Base-by-base conservation (phyloP, 2,888 invertebrate species). In the Tinea pellionella region DNA sequence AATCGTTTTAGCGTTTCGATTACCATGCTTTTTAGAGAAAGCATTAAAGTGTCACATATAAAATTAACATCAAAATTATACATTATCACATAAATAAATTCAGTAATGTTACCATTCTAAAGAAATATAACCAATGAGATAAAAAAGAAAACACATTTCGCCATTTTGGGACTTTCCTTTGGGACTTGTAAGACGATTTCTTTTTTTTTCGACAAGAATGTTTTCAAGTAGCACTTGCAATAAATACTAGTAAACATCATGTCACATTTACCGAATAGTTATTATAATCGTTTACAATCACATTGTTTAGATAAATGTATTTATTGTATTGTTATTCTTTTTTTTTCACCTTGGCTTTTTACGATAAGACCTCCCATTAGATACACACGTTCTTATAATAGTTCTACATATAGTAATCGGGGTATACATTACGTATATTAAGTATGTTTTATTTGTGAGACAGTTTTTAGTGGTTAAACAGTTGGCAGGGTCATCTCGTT, bases 31-130 rank as follows among this genome's bases (percentile, higher is more conserved):
- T 57, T 69, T 75, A 32, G 72, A 67, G 15, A 64, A 61, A 1
- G 71, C 73, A 68, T 71, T 83, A 83, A 37, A 13, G 9, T 37
- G 9, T 37, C 37, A 37, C 37, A 37, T 24, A 24, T 24, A 3
- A 24, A 3, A 24, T 24, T n/a, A n/a, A n/a, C n/a, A 24, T 24
- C 24, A 24, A 3, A 3, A 24, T 6, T 2, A 32, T 32, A 32
- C 57, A 57, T 24, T 57, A 57, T 57, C 8, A 15, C 57, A 32
- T 57, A 57, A 32, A 57, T 57, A 57, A 57, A 57, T 57, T 32
- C 16, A 13, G n/a, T 57, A 57, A 57, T 57, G 32, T 57, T 32
- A 57, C 57, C 57, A 57, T 57, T 57, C 32, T 32, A 16, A 11
- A 57, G 30, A 57, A 32, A 57, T 57, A 57, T n/a, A 57, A 32